A percentile compares a stretch with the other conserved stretches of the same genome.
Conservation (phyloP, 2,113 vertebrate species). For the Mesembrinibis cayennensis region DNA sequence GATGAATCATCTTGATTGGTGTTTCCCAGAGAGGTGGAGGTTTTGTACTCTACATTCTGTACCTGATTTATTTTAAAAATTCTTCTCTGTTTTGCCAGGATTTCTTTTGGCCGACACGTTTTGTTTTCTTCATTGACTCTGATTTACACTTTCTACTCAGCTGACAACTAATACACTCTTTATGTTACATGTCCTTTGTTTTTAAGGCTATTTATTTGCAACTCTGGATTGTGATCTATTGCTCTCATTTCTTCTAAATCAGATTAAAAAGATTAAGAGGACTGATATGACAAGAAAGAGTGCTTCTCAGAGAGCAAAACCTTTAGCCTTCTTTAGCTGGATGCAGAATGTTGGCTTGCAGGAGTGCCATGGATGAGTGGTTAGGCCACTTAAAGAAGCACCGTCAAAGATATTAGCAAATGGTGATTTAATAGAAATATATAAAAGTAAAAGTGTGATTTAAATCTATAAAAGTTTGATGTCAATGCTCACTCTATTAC, state of each 20-base stretch:
- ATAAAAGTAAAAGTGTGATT: no score
- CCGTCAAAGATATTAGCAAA: no score
- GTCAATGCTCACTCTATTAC: no score
- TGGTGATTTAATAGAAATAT: no score
- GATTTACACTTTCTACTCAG: background rate
- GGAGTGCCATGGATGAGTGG: no score
- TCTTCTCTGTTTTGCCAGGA: background rate
- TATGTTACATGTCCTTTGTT: background rate
- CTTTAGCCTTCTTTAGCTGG: background rate
- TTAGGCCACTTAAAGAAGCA: no score
- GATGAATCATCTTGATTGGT: background rate
- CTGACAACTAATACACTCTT: background rate
- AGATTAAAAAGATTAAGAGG: background rate
- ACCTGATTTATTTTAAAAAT: background rate
- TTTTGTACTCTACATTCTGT: rapidly evolving
- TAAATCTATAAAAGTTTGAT: no score
- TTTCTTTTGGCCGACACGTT: background rate
- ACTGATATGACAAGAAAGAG: background rate
- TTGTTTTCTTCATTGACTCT: background rate
- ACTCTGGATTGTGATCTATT: background rate
- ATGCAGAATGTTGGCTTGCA: background rate
- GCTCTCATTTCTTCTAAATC: background rate
- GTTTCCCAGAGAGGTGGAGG: background rate
- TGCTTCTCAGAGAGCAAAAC: background rate
- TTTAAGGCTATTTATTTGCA: background rate